Conservation (phyloP, 2,888 invertebrate species). For the Emesis russula region DNA sequence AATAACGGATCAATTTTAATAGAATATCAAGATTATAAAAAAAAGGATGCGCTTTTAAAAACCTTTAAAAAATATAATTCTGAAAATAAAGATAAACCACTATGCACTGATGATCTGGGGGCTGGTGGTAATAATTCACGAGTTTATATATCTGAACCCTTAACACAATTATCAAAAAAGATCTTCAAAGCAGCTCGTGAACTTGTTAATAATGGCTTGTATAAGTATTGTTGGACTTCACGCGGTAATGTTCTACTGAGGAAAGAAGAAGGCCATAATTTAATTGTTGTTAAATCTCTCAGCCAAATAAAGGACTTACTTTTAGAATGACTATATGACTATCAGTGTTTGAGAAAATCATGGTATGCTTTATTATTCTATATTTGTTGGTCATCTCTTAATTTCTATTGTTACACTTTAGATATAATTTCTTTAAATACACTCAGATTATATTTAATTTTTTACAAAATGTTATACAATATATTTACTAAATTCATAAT, state of each 20-base stretch:
- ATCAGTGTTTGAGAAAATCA: not conserved
- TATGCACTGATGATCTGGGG: not conserved
- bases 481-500: not conserved
- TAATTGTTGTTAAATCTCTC: not conserved
- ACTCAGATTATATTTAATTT: too few relatives aligned
- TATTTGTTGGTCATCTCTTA: not conserved
- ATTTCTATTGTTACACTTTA: not conserved
- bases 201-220: not conserved
- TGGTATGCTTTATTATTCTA: not conserved
- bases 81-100: not conserved
- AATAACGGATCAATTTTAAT: not conserved
- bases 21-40: not conserved
- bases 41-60: not conserved
- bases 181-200: not conserved
- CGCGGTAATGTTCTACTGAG: not conserved
- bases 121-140: not conserved
- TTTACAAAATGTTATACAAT: too few relatives aligned
- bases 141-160: not conserved
- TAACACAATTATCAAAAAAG: not conserved
- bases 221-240: conserved; percentile 5
- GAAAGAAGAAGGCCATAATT: not conserved
- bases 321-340: not conserved
- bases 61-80: not conserved
- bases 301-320: not conserved
- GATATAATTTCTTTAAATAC: not conserved